Evolutionary conservation across 2,888 invertebrate species (phyloP).

Genomic region (Baronia brevicornis): DNA sequence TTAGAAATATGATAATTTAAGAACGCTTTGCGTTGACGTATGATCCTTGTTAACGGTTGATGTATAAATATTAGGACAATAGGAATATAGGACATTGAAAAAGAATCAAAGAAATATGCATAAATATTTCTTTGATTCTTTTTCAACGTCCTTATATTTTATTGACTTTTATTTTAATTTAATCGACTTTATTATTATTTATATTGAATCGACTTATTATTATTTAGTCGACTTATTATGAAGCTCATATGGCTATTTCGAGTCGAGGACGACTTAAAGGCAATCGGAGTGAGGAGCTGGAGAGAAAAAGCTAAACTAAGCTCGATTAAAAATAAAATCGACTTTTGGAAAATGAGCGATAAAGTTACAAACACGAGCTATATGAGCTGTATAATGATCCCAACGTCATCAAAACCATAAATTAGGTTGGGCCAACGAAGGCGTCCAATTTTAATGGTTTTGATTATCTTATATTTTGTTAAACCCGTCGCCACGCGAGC

Average conservation of each 20-base stretch:
- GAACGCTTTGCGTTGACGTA: constrained; percentile 31
- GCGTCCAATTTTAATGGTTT: constrained; percentile 53
- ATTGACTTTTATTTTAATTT: constrained; percentile 1
- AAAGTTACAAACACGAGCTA: too few relatives aligned
- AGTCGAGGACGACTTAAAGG: too few relatives aligned
- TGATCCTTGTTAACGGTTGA: constrained; percentile 12
- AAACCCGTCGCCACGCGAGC: constrained; percentile 54
- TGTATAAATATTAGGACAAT: constrained; percentile 1
- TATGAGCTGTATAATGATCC: constrained; percentile 5
- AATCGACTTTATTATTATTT: constrained; percentile 11
- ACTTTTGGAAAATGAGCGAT: too few relatives aligned
- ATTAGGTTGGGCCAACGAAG: constrained; percentile 25
- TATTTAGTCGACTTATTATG: constrained; percentile 55
- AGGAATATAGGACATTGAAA: not conserved
- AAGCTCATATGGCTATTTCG: too few relatives aligned
- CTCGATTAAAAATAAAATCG: too few relatives aligned
- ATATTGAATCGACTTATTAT: constrained; percentile 29
- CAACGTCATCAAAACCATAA: constrained; percentile 40
- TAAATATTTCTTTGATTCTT: not conserved
- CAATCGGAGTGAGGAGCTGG: too few relatives aligned
- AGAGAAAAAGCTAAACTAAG: too few relatives aligned
- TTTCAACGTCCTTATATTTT: not conserved
- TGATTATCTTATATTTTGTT: constrained; percentile 41
- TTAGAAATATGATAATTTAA: constrained; percentile 55
- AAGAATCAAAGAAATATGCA: not conserved